Base-by-base conservation (phyloP, 2,888 invertebrate genomes). In the Diploptera punctata region DNA sequence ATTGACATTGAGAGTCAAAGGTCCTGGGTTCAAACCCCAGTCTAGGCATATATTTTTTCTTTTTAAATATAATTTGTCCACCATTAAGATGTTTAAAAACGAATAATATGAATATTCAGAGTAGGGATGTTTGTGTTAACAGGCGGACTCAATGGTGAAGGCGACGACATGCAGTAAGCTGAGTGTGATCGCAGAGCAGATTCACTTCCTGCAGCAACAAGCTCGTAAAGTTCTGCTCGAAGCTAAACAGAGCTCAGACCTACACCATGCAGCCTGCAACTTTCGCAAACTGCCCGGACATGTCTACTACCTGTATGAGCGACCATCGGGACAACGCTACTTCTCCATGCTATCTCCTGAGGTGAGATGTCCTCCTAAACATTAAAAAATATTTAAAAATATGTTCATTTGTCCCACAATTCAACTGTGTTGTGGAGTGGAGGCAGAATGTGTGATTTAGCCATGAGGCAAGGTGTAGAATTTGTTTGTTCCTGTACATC, bases 321-420 rank as follows among this genome's bases (percentile, higher is more conserved):
- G 88, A 78, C 79, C 84, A 60, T 87, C 88, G 2, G 91, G 91
- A 5, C 89, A 91, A 80, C 83, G 83, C 74, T 93, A 92, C 81
- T 90, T 93, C 78, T 91, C 93, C 60, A 89, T 93, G 86, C 81
- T 93, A 26, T 90, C 91, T 65, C 92, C 92, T 33, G 82, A 90
- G 82, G 91, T 91, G 82, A 80, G 79, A 2, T 9, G n/a, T 49
- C 49, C 18, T 18, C 18, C 3, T 3, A 49, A 49, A n/a, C 52
- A 52, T 16, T 19, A 18, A 7, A n/a, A 49, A 1, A 1, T 18
- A 49, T 49, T 49, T n/a, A n/a, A n/a, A n/a, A n/a, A n/a, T n/a
- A n/a, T n/a, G n/a, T n/a, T n/a, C n/a, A n/a, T n/a, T n/a, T n/a
- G n/a, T n/a, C n/a, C n/a, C n/a, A n/a, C n/a, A n/a, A n/a, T n/a